Percentiles rank a stretch among this genome's conserved stretches.
phyloP scores from a whole-genome alignment of 2,797 vertebrate species.

The Anguilla marmorata region DNA sequence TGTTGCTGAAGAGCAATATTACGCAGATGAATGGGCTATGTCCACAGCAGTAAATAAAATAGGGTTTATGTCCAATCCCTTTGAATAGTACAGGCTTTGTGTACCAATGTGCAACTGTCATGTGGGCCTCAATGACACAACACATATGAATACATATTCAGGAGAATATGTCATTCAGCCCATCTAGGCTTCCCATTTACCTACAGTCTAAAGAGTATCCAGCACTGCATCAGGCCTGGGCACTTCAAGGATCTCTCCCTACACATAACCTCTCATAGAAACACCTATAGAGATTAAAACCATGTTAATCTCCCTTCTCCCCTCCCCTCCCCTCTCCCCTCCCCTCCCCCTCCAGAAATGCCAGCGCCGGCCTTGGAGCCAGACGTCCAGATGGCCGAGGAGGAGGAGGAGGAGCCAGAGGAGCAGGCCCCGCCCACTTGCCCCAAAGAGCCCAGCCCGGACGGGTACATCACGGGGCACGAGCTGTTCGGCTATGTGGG shows the following conservation, averaged over 20 bases:
- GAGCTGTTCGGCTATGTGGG: constrained; percentile 87
- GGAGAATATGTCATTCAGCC: neutral
- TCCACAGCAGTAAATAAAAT: neutral
- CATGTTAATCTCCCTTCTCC: neutral
- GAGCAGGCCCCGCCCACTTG: constrained; percentile 29
- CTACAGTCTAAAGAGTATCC: neutral
- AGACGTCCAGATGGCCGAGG: constrained; percentile 58
- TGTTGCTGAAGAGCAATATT: neutral
- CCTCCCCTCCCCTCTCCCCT: no score
- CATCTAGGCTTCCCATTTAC: neutral
- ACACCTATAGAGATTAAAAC: neutral
- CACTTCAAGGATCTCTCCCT: neutral
- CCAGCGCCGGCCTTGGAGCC: constrained; percentile 37
- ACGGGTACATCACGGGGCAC: constrained; percentile 60
- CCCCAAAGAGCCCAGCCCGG: constrained; percentile 42
- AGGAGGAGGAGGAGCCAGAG: constrained; percentile 38
- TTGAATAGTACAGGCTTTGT: neutral
- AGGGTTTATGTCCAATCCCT: neutral
- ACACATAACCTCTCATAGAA: neutral
- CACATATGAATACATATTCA: neutral
- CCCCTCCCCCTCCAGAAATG: constrained; percentile 37
- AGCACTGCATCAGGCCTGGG: neutral
- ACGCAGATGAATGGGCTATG: neutral
- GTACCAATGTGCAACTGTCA: neutral
- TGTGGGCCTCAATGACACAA: neutral